These are phyloP conservation scores for Drosophila recens DNA, from an alignment of 2,888 invertebrate species.

Conservation along the genomic window DNA sequence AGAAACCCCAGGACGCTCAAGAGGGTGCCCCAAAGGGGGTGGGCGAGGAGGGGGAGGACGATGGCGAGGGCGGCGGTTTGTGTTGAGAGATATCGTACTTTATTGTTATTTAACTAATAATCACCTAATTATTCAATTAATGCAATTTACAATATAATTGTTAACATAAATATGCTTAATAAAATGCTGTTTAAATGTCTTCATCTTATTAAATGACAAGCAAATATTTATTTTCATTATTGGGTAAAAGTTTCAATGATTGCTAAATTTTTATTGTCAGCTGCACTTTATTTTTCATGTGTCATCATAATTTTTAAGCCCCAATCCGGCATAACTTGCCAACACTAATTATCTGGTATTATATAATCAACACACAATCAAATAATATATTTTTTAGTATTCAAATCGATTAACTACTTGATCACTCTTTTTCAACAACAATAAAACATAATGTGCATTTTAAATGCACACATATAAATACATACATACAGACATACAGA, in stretches of 20 bases:
- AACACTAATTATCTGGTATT: constrained; percentile 1
- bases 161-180: constrained; percentile 46
- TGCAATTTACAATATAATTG: constrained; percentile 47
- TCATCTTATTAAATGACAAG: background rate
- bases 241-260: background rate
- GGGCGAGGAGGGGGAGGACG: constrained; percentile 46
- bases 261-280: background rate
- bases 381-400: background rate
- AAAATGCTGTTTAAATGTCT: constrained; percentile 40
- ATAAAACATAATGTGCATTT: background rate
- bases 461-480: background rate
- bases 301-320: background rate
- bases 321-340: background rate
- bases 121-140: constrained; percentile 44
- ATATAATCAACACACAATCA: constrained; percentile 9
- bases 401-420: constrained; percentile 7
- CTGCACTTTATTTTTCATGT: background rate
- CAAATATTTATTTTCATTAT: background rate
- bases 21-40: constrained; percentile 16
- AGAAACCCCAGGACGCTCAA: constrained; percentile 30
- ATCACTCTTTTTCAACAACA: constrained; percentile 1
- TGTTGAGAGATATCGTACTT: constrained; percentile 29
- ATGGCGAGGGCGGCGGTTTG: constrained; percentile 44
- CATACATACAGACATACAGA: background rate
- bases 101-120: constrained; percentile 48